Evolutionary conservation across 2,113 vertebrate genomes (phyloP).

Genomic region (Mixornis gularis): DNA sequence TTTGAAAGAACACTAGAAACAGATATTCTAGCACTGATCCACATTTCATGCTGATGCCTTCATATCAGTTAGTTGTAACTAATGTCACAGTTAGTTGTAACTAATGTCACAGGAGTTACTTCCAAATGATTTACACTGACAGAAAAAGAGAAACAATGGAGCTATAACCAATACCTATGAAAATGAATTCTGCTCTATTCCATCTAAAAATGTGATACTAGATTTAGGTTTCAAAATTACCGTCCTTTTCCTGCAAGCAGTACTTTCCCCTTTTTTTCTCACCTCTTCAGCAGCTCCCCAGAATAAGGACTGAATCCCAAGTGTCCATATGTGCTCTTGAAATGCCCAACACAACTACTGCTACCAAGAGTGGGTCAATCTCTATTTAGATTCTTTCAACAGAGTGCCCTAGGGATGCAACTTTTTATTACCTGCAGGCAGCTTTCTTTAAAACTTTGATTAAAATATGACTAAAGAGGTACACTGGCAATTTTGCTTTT

Average conservation of each 20-base stretch:
- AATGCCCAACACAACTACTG: neutral
- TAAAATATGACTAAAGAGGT: slow-evolving; percentile 29
- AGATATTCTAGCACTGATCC: neutral
- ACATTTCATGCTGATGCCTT: neutral
- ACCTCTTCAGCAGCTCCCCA: neutral
- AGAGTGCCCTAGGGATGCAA: neutral
- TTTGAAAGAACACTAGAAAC: neutral
- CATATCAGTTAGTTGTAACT: neutral
- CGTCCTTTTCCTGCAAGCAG: neutral
- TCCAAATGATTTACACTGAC: neutral
- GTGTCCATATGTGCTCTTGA: neutral
- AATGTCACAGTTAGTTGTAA: neutral
- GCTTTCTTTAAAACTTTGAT: slow-evolving; percentile 19
- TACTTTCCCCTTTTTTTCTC: neutral
- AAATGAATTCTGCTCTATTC: neutral
- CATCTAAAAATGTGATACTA: neutral
- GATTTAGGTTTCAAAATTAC: neutral
- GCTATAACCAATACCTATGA: neutral
- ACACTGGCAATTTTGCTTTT: slow-evolving; percentile 27
- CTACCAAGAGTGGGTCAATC: neutral
- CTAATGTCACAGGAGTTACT: neutral
- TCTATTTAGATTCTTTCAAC: neutral
- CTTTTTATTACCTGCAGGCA: neutral
- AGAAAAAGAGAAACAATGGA: neutral
- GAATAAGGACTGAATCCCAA: neutral